These are phyloP conservation scores for Epinotia demarniana DNA, from an alignment of 2,888 invertebrate species.

Conservation along the genomic window DNA sequence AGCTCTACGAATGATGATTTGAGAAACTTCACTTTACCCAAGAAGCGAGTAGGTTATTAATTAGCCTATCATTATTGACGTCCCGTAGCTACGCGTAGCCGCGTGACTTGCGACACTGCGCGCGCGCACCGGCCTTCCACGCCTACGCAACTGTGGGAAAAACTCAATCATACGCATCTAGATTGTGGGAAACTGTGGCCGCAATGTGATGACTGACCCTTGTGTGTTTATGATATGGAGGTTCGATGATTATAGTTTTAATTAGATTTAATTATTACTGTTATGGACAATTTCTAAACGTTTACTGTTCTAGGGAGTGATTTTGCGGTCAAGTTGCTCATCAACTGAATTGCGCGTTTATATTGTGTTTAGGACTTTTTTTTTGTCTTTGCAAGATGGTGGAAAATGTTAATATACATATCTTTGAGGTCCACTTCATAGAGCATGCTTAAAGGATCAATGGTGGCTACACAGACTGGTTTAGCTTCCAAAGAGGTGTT, in stretches of 20 bases:
- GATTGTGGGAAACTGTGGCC: conserved; percentile 40
- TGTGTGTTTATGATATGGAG: conserved; percentile 21
- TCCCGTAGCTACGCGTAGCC: conserved; percentile 28
- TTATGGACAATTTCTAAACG: not conserved
- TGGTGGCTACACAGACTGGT: too few species aligned
- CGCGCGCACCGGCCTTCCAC: conserved; percentile 32
- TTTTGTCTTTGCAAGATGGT: too few species aligned
- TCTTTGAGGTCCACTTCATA: too few species aligned
- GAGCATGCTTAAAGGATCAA: too few species aligned
- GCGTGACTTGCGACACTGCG: conserved; percentile 36
- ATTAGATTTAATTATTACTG: not conserved
- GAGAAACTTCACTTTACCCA: conserved; percentile 19
- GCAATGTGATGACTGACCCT: conserved; percentile 34
- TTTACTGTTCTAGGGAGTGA: not conserved
- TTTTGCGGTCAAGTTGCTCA: not conserved
- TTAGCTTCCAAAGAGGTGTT: too few species aligned
- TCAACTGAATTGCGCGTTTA: not conserved
- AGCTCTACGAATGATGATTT: not conserved
- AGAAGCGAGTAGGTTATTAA: conserved; percentile 31
- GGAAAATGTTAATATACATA: too few species aligned
- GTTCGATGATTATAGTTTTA: conserved; percentile 1
- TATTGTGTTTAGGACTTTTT: too few species aligned
- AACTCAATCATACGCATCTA: conserved; percentile 38
- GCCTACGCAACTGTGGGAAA: conserved; percentile 42
- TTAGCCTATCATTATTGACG: conserved; percentile 35